phyloP scores from a whole-genome alignment of 2,888 invertebrate genomes.

The Prenolepis imparis region DNA sequence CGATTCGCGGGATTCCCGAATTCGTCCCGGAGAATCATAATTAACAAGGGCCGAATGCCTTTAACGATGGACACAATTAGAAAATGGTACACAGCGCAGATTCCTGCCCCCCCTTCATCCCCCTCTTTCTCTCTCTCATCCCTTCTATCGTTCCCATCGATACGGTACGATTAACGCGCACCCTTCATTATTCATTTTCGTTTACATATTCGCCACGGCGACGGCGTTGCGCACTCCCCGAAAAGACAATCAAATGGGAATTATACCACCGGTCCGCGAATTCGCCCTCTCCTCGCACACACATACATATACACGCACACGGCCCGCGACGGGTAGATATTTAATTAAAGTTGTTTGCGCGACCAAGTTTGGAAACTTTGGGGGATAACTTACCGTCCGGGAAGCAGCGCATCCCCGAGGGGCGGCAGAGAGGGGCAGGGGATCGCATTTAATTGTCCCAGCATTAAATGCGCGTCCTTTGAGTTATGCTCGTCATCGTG shows the following conservation, averaged over 20 bases:
- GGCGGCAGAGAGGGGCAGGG: too few species aligned
- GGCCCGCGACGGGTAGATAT: conserved; percentile 78
- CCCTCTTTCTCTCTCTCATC: background rate
- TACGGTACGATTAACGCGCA: conserved; percentile 62
- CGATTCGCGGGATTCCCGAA: conserved; percentile 29
- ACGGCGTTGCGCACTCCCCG: conserved; percentile 48
- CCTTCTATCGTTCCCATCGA: background rate
- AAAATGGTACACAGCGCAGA: conserved; percentile 59
- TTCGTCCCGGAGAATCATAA: conserved; percentile 50
- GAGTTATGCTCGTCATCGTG: conserved; percentile 71
- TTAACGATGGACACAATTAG: conserved; percentile 67
- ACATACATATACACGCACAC: background rate
- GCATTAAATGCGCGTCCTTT: conserved; percentile 69
- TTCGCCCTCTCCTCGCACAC: conserved; percentile 48
- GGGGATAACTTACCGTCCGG: conserved; percentile 80
- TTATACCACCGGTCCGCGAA: conserved; percentile 66
- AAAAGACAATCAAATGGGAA: conserved; percentile 80
- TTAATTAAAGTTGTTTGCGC: conserved; percentile 85
- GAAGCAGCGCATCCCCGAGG: conserved; percentile 32
- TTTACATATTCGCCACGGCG: conserved; percentile 51
- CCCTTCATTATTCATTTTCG: conserved; percentile 74
- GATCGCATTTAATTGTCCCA: conserved; percentile 80
- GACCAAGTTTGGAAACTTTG: conserved; percentile 81
- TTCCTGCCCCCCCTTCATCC: background rate
- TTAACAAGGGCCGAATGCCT: conserved; percentile 61